A percentile compares a stretch with the other conserved stretches of the same genome.
Evolutionary conservation across 2,888 invertebrate species (phyloP).

Genomic region (Drosophila aldrichi): DNA sequence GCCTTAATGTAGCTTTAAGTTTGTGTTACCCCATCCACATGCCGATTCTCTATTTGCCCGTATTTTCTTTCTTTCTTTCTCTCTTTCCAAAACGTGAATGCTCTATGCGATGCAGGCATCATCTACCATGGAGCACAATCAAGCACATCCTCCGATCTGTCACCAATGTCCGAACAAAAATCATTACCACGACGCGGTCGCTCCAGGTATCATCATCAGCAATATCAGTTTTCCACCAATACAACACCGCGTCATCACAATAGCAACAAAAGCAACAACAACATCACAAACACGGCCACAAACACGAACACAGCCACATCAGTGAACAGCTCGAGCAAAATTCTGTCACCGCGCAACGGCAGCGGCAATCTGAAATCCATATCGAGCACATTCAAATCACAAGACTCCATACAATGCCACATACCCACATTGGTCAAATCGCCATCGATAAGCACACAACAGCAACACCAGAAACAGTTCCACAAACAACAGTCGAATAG

Average conservation of each 20-base stretch:
- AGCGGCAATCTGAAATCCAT: constrained; percentile 83
- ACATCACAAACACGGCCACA: constrained; percentile 67
- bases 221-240: constrained; percentile 86
- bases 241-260: constrained; percentile 86
- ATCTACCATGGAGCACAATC: constrained; percentile 91
- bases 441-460: constrained; percentile 84
- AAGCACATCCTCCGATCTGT: constrained; percentile 91
- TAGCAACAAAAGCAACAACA: constrained; percentile 83
- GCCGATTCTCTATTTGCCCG: constrained; percentile 68
- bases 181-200: constrained; percentile 90
- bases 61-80: constrained; percentile 72
- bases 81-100: constrained; percentile 45
- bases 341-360: constrained; percentile 84
- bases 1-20: constrained; percentile 48
- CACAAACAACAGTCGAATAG: constrained; percentile 69
- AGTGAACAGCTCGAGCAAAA: constrained; percentile 80
- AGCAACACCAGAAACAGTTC: constrained; percentile 78
- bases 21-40: constrained; percentile 42
- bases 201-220: constrained; percentile 88
- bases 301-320: constrained; percentile 68
- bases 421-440: constrained; percentile 85
- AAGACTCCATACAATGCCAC: constrained; percentile 85
- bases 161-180: constrained; percentile 92
- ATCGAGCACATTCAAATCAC: constrained; percentile 85
- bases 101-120: constrained; percentile 86